Conservation (phyloP, 2,888 invertebrate species). For the Chydorus sphaericus region DNA sequence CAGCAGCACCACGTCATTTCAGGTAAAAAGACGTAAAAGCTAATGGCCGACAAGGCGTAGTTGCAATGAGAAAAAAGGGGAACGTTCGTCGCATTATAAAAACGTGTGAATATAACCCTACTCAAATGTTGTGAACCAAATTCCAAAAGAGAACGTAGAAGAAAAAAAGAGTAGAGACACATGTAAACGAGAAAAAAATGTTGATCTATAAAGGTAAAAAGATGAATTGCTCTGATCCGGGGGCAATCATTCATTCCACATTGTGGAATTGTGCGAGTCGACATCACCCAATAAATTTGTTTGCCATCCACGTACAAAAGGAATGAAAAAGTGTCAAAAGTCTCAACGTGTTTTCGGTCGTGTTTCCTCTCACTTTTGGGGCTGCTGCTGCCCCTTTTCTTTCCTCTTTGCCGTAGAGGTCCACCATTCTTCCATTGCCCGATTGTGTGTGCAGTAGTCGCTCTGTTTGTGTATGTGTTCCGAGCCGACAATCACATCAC, state of each 20-base stretch:
- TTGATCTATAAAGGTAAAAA: no score
- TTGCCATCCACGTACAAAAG: slow-evolving; percentile 9
- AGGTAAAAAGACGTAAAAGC: no score
- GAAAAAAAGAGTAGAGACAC: not conserved
- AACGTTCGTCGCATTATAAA: not conserved
- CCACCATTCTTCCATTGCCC: no score
- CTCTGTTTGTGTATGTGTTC: not conserved
- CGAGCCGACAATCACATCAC: not conserved
- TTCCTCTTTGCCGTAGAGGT: no score
- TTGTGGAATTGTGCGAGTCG: not conserved
- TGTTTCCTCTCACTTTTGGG: slow-evolving; percentile 9
- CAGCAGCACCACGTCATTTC: no score
- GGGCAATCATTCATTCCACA: not conserved
- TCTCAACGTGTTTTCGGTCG: slow-evolving; percentile 8
- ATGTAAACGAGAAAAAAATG: not conserved
- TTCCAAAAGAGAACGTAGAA: not conserved
- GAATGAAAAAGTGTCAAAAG: slow-evolving; percentile 11
- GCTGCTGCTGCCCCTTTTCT: not conserved
- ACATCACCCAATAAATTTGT: slow-evolving; percentile 12
- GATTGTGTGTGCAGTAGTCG: no score
- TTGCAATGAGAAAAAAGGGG: no score
- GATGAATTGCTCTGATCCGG: not conserved
- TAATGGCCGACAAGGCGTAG: no score
- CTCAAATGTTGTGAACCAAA: not conserved
- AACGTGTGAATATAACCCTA: not conserved